A percentile compares a stretch with the other conserved stretches of the same genome.
Evolutionary conservation across 2,888 invertebrate species (phyloP).

Genomic region (Drosophila differens): DNA sequence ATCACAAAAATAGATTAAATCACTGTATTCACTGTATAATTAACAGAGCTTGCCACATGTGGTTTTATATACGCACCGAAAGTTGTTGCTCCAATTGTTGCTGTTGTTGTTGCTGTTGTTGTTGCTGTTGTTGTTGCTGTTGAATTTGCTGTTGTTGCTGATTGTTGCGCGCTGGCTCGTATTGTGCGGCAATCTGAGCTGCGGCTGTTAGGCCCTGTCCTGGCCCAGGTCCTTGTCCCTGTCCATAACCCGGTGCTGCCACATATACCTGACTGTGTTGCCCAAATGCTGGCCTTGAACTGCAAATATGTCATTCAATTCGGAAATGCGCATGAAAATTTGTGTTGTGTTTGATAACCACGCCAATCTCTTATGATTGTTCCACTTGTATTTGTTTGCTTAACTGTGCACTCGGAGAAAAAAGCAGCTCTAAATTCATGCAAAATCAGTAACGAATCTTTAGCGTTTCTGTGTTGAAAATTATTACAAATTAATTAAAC

Average conservation of each 20-base stretch:
- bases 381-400: neutral
- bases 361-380: conserved; percentile 8
- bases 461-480: neutral
- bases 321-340: conserved; percentile 25
- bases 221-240: conserved; percentile 29
- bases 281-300: conserved; percentile 62
- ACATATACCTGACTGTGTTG: conserved; percentile 80
- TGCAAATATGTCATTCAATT: conserved; percentile 35
- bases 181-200: conserved; percentile 84
- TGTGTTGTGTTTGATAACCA: conserved; percentile 9
- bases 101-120: conserved; percentile 13
- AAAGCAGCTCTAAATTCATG: neutral
- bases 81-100: conserved; percentile 51
- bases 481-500: neutral
- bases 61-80: conserved; percentile 60
- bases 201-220: conserved; percentile 49
- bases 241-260: conserved; percentile 15
- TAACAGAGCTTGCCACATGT: conserved; percentile 16
- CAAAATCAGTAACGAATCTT: neutral
- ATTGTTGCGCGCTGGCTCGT: conserved; percentile 80
- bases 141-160: conserved; percentile 35
- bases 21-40: conserved; percentile 5
- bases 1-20: neutral
- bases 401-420: neutral
- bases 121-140: conserved; percentile 5